Conservation (phyloP, 2,797 vertebrate species). For the Sebastes matsubarae region DNA sequence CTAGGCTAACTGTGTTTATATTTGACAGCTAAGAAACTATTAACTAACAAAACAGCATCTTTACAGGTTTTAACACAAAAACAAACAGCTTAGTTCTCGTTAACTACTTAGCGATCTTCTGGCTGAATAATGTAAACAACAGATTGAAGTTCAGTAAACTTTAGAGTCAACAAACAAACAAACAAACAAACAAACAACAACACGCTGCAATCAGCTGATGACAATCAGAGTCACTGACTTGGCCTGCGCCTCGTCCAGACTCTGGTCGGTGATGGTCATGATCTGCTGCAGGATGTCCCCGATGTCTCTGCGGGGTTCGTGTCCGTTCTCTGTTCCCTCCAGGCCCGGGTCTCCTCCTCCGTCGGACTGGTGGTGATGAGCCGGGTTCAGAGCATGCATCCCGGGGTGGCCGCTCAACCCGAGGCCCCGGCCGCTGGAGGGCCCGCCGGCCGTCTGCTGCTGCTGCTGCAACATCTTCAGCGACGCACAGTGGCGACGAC, state of each 20-base stretch:
- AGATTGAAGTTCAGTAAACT: conserved; percentile 71
- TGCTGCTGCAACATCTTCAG: conserved; percentile 87
- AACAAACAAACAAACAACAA: conserved; percentile 10
- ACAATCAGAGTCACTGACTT: conserved; percentile 84
- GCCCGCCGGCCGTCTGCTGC: conserved; percentile 83
- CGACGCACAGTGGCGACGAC: conserved; percentile 80
- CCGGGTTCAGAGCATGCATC: conserved; percentile 82
- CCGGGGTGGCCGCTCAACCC: conserved; percentile 81
- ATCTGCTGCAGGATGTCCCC: conserved; percentile 95
- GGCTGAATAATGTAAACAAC: conserved; percentile 56
- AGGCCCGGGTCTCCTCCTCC: conserved; percentile 82
- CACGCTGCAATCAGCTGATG: neutral
- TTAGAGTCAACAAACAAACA: conserved; percentile 48
- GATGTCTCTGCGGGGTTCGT: conserved; percentile 89
- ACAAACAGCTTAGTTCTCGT: neutral
- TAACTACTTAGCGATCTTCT: neutral
- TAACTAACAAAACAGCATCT: accelerated
- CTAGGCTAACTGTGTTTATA: neutral
- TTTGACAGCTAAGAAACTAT: neutral
- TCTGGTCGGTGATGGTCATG: conserved; percentile 97
- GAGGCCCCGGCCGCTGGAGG: conserved; percentile 83
- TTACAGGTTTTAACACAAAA: accelerated
- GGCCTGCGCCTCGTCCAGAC: conserved; percentile 95
- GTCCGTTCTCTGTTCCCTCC: conserved; percentile 87
- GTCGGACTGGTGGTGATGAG: conserved; percentile 78